Base-by-base conservation (phyloP, 2,797 vertebrate species). In the Chelon auratus region DNA sequence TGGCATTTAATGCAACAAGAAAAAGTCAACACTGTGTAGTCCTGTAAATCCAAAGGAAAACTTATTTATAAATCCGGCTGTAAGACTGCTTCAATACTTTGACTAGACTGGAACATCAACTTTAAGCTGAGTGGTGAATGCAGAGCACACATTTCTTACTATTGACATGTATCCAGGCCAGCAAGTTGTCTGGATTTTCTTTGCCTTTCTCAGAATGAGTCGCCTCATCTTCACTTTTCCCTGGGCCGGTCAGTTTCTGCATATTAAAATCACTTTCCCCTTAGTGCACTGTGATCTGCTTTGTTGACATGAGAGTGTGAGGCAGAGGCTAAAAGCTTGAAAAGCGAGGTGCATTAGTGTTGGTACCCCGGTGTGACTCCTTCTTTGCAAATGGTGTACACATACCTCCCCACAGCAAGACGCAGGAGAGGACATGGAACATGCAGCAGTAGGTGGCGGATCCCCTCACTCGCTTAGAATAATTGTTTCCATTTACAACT, bases 271-370 rank as follows among this genome's bases (percentile, higher is more conserved):
- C 30, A 8, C 30, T 7, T 7, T 33, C 9, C 42, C 17, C 56
- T 59, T 37, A 54, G 11, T 26, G 39, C 12, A 10, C 53, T 45
- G 40, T 69, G 26, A 53, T 57, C 47, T 51, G 39, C 39, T 71
- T 58, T 48, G 12, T 18, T 47, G 62, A 71, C 48, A 26, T 20
- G 13, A 53, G 20, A 42, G 43, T 56, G n/a, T 13, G 2, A 69
- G 22, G n/a, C 36, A 53, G 43, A 50, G 52, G 57, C 42, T 64
- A 51, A 72, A 69, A 68, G 56, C 0, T 0, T 33, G 20, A 76
- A 72, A 74, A 72, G 48, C 30, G 30, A 52, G 14, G 60, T 30
- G 45, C 66, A 75, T 75, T 76, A 58, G 50, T 43, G 42, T 22
- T 62, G 39, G 26, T 2, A 50, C 22, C 36, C 17, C 22, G 37